Base-by-base conservation (phyloP, 1,140 invertebrate genomes). In the Atopsyche davidsoni region DNA sequence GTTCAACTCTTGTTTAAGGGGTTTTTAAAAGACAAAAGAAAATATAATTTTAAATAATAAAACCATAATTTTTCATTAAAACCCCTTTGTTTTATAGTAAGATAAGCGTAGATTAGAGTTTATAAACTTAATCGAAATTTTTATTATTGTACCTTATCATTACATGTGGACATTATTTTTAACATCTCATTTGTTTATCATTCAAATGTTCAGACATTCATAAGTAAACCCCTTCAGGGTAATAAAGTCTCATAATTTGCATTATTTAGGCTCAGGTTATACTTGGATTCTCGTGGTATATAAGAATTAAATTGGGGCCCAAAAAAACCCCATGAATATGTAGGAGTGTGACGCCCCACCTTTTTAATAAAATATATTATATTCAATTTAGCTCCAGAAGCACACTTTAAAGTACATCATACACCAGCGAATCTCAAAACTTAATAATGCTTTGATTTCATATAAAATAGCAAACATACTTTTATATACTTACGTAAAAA, bases 251-350 rank as follows among this genome's bases (percentile, higher is more conserved):
- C 14, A 23, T 47, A 47, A 47, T 47, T 47, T 31, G 17, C 45
- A 21, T 18, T 19, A 13, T 17, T 47, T 47, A 38, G 35, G 32
- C 17, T 24, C 19, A 35, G n/a, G 6, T 6, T n/a, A 28, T 28
- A 28, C 24, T n/a, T 28, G 6, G 6, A 7, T 28, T 7, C 24
- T n/a, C 24, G 24, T 28, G n/a, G n/a, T n/a, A n/a, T n/a, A 28
- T 28, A 7, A 7, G n/a, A 28, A 28, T 28, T 6, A 28, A 28
- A n/a, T 28, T 28, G 24, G 24, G 22, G 17, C 7, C 11, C 16
- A 47, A 16, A 47, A 47, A 36, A 31, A n/a, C 31, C 31, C 45
- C 34, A 41, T 46, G 38, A 46, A 40, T 53, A 53, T 46, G 51
- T 21, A 53, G 38, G 18, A 47, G 38, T 46, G 38, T 53, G 36